A percentile compares a stretch with the other conserved stretches of the same genome.
These are phyloP conservation scores for Trogon melanurus DNA, from an alignment of 2,113 vertebrate genomes.

Conservation along the genomic window DNA sequence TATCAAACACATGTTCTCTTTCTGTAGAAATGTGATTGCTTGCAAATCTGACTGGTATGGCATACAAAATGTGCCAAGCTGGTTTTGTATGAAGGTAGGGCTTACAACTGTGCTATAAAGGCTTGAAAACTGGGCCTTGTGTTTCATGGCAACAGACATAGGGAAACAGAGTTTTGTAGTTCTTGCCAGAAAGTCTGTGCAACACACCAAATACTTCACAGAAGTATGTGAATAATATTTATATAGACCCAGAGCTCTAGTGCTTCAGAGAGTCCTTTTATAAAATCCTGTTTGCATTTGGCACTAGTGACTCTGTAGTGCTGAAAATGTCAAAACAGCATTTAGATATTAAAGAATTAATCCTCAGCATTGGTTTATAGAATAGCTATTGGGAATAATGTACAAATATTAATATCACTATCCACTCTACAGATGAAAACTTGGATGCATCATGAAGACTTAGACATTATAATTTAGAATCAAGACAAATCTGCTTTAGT, in stretches of 20 bases:
- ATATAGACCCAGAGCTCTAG: background rate
- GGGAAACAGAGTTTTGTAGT: background rate
- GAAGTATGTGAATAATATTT: background rate
- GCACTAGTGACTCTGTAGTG: background rate
- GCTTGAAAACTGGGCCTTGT: background rate
- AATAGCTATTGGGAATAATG: background rate
- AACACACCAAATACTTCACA: background rate
- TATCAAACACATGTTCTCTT: background rate
- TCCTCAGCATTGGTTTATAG: background rate
- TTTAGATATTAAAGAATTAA: background rate
- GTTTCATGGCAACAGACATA: background rate
- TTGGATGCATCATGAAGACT: background rate
- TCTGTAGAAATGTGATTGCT: background rate
- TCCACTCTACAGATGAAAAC: background rate
- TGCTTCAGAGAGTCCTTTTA: background rate
- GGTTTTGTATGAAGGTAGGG: background rate
- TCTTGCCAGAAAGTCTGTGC: background rate
- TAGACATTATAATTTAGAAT: background rate
- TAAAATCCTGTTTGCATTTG: background rate
- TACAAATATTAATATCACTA: background rate
- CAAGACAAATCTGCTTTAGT: background rate
- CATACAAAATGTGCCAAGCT: background rate
- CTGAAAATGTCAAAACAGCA: background rate
- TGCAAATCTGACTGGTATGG: background rate
- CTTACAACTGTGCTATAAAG: background rate